Base-by-base conservation (phyloP, 2,113 vertebrate species). In the Tragulus kanchil region DNA sequence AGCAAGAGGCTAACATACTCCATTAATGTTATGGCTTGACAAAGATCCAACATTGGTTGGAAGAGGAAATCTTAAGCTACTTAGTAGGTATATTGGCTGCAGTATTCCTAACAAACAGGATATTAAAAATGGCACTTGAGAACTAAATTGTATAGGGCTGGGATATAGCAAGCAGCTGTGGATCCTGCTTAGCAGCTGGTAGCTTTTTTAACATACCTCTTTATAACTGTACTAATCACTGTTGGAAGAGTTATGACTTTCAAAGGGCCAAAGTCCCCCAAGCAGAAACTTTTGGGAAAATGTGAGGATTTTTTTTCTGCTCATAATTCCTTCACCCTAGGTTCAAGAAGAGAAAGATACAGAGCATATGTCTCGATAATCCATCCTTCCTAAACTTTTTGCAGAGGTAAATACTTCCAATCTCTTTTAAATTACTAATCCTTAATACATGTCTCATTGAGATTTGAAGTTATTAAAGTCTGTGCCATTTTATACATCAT, bases 391-490 rank as follows among this genome's bases (percentile, higher is more conserved):
- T n/a, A 94, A 87, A 54, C 10, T 4, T 10, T 14, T 83, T 78
- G 25, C n/a, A 56, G 36, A 81, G 31, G 31, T 12, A 67, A 94
- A 62, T 69, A 54, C 4, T 64, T 26, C 3, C 48, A 92, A 85
- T 11, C 0, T 64, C n/a, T 78, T 96, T 93, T 62, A 93, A 95
- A 84, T 67, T 56, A 21, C 58, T 87, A 94, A 92, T 69, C 85
- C 25, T 94, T 92, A 96, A 81, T 83, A 93, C 94, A 92, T 42
- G 23, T 21, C 21, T 95, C 48, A 45, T 5, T 87, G 36, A 89
- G 52, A 96, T 96, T 91, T 96, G 61, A 83, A 94, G 65, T 79
- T 88, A 75, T 95, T 85, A 77, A 85, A 91, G n/a, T 90, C 15
- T 75, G 31, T 77, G 31, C 31, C 48, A 87, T 82, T 94, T 97